phyloP scores from a whole-genome alignment of 1,140 invertebrate species.

The Eumaeus atala region DNA sequence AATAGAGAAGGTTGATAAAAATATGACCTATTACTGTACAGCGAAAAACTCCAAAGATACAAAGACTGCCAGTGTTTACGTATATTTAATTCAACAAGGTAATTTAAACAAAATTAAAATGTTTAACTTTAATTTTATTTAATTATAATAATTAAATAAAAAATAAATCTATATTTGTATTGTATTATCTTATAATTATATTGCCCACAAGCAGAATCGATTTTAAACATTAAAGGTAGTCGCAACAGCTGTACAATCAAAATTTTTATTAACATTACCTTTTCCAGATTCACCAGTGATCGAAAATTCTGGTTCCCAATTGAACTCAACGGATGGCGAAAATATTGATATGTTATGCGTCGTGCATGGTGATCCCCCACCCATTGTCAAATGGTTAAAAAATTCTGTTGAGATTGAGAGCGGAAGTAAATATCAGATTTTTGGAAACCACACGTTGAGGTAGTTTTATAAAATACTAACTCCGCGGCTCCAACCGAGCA shows the following conservation, averaged over 20 bases:
- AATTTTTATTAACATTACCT: slow-evolving; percentile 6
- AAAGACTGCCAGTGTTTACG: slow-evolving; percentile 12
- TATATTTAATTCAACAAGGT: slow-evolving; percentile 17
- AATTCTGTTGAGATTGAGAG: slow-evolving; percentile 18
- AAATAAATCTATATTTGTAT: no score
- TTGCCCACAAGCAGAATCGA: background rate
- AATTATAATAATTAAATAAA: no score
- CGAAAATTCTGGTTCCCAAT: background rate
- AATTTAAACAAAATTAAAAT: slow-evolving; percentile 1
- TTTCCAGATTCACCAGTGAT: slow-evolving; percentile 32
- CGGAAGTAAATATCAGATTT: slow-evolving; percentile 22
- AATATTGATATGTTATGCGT: slow-evolving; percentile 26
- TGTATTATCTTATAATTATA: no score
- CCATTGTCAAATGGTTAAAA: slow-evolving; percentile 29
- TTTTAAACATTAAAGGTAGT: no score
- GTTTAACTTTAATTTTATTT: background rate
- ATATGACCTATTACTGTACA: slow-evolving; percentile 31
- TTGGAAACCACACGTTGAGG: slow-evolving; percentile 31
- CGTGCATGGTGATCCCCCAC: slow-evolving; percentile 26
- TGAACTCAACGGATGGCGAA: slow-evolving; percentile 19
- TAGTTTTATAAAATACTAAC: slow-evolving; percentile 14
- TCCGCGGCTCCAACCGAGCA: no score
- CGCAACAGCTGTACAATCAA: no score
- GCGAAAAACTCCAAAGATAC: slow-evolving; percentile 23
- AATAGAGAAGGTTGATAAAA: slow-evolving; percentile 26